Conservation (phyloP, 2,797 vertebrate species). For the Falco rusticolus region DNA sequence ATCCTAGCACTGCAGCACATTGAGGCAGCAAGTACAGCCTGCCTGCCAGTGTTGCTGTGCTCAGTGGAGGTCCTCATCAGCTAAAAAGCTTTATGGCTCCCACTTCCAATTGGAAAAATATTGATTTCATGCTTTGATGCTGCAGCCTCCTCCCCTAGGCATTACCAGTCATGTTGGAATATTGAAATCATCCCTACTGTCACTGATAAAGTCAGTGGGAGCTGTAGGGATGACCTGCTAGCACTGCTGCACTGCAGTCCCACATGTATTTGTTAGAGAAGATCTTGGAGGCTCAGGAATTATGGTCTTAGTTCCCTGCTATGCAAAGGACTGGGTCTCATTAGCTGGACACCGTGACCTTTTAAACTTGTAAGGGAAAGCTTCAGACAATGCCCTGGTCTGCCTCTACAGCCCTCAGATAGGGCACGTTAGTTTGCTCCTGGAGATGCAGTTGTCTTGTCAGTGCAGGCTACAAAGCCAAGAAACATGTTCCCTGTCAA, state of each 20-base stretch:
- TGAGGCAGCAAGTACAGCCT: not conserved
- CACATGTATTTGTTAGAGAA: not conserved
- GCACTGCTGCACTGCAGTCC: accelerated
- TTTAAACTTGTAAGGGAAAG: not conserved
- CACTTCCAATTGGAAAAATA: not conserved
- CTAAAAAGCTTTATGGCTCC: not conserved
- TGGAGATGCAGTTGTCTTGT: not conserved
- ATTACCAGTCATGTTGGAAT: not conserved
- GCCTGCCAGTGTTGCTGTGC: not conserved
- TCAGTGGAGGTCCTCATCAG: not conserved
- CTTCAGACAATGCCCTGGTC: not conserved
- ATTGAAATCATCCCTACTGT: not conserved
- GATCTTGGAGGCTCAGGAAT: not conserved
- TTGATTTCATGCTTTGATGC: not conserved
- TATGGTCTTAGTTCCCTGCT: not conserved
- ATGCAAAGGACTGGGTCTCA: not conserved
- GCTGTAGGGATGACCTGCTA: not conserved
- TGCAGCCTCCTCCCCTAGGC: not conserved
- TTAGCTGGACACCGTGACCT: not conserved
- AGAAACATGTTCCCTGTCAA: not conserved
- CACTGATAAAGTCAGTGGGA: not conserved
- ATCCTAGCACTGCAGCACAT: not conserved
- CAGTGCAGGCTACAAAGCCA: not conserved
- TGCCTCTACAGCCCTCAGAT: not conserved
- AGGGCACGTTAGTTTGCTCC: not conserved